Base-by-base conservation (phyloP, 53 echinoderm and acorn worm species). In the Zoroaster sp. region DNA sequence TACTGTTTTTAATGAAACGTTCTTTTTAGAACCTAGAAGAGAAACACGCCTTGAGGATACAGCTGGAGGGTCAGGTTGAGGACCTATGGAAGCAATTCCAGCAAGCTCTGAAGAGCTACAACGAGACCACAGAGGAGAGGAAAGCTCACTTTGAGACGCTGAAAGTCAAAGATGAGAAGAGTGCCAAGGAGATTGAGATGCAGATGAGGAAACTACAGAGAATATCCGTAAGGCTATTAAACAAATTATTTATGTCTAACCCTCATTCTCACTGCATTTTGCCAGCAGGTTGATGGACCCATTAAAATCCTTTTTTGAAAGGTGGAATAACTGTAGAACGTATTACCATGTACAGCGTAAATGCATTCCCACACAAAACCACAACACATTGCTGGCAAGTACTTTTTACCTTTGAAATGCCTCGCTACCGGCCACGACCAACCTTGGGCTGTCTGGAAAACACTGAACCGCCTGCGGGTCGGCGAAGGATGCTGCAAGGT, bases 181-280 rank as follows among this genome's bases (percentile, higher is more conserved):
- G 98, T 73, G 98, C 98, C 53, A 95, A 95, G 80, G 98, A 97
- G 77, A 97, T 97, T 74, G 98, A 97, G 90, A 95, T 95, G 91
- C 98, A 97, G 91, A 97, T 97, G 98, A 94, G 98, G 54, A 97
- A 97, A 68, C 87, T 97, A 4, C 98, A 97, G 90, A 97, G 98
- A 75, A 95, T 97, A 95, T 97, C 98, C 11, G 98, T 97, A 89
- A 91, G 94, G 85, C 35, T 51, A 12, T 25, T 5, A 28, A 28
- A 30, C 6, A 32, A 20, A 49, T 14, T 53, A 8, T 0, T 0
- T n/a, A n/a, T n/a, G n/a, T n/a, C n/a, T n/a, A n/a, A n/a, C n/a
- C n/a, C n/a, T n/a, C n/a, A n/a, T n/a, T n/a, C n/a, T n/a, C n/a
- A n/a, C n/a, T n/a, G n/a, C n/a, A n/a, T n/a, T n/a, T n/a, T n/a